Conservation (phyloP, 1,140 invertebrate species). For the Zaprionus capensis region DNA sequence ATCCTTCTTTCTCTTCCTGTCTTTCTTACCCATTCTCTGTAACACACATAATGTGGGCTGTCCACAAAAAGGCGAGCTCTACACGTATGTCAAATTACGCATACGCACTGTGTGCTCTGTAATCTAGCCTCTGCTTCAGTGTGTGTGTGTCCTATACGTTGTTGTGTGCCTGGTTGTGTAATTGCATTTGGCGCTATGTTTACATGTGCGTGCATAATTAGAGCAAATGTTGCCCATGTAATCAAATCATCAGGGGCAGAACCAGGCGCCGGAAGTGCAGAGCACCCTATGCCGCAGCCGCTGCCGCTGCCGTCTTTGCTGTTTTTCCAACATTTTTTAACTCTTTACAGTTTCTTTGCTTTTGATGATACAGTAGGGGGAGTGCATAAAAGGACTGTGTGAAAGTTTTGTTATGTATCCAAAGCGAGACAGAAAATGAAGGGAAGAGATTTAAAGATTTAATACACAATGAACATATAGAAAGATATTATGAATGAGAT, state of each 20-base stretch:
- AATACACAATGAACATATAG: no score
- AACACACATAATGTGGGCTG: neutral
- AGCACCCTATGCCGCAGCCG: neutral
- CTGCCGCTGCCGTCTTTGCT: neutral
- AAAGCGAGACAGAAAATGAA: no score
- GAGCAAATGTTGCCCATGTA: conserved; percentile 74
- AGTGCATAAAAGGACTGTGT: neutral
- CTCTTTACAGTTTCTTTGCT: conserved; percentile 15
- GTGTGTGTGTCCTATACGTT: conserved; percentile 8
- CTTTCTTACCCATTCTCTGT: neutral
- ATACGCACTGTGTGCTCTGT: conserved; percentile 69
- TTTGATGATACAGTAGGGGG: neutral
- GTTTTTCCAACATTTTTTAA: conserved; percentile 24
- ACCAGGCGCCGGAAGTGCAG: conserved; percentile 11
- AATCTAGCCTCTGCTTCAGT: conserved; percentile 38
- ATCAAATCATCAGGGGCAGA: conserved; percentile 65
- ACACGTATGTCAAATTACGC: conserved; percentile 64
- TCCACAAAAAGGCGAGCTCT: conserved; percentile 44
- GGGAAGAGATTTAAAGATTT: no score
- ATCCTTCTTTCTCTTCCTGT: neutral
- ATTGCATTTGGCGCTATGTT: conserved; percentile 75
- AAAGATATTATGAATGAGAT: no score
- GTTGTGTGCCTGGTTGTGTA: conserved; percentile 51
- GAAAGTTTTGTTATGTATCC: neutral
- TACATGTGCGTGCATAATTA: conserved; percentile 81